Base-by-base conservation (phyloP, 2,888 invertebrate species). In the Desoria tigrina region DNA sequence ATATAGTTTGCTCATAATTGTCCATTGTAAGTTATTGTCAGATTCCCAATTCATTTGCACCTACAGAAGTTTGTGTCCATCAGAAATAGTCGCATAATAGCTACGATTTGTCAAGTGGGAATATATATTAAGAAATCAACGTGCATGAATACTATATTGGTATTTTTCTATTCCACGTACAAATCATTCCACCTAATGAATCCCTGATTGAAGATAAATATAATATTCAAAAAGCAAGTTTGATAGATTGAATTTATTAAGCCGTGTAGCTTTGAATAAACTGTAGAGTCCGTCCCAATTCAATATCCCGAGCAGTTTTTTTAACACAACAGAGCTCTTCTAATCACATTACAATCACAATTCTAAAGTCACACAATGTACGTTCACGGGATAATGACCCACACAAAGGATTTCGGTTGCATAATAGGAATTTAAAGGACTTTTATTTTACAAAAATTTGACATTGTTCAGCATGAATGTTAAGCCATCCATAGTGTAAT, bases 371-470 rank as follows among this genome's bases (percentile, higher is more conserved):
- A n/a, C n/a, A n/a, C n/a, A n/a, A n/a, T n/a, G 39, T 6, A 45
- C 16, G 45, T 45, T 45, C 45, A 45, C 45, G 45, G 45, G 45
- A 45, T 45, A 45, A 45, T 45, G 21, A 45, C 45, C 45, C 6
- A 21, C 16, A 45, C 45, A 45, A 45, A 39, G 39, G 9, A 32
- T 32, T 32, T 18, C 9, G 45, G 16, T 45, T 45, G 45, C 45
- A 45, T 21, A 45, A 45, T 45, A 18, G 11, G 11, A 7, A 32
- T 32, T 32, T 32, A 7, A 45, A 45, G 45, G 45, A 45, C 16
- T 45, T 45, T 7, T 32, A 32, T 32, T 32, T 32, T 32, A n/a
- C n/a, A n/a, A n/a, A n/a, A n/a, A n/a, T 45, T 45, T 45, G 45
- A 45, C 45, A 45, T 45, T 45, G 45, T 45, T 45, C 45, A 21